Conservation (phyloP, 2,888 invertebrate species). For the Carterocephalus palaemon region DNA sequence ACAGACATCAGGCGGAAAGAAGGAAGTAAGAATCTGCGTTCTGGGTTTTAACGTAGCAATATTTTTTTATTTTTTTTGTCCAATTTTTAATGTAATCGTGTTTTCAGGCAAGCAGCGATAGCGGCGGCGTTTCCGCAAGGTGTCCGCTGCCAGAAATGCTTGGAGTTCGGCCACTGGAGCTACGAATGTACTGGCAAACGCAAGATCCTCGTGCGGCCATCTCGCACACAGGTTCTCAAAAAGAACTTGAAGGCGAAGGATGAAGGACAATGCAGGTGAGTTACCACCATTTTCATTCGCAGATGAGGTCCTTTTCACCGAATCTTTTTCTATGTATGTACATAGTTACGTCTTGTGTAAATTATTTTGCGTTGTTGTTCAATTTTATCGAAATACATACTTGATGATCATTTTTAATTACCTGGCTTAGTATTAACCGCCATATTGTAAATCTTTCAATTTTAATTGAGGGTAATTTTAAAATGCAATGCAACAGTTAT, state of each 20-base stretch:
- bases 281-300: constrained; percentile 20
- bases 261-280: constrained; percentile 61
- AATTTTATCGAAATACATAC: too few relatives aligned
- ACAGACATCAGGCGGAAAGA: constrained; percentile 67
- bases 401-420: constrained; percentile 7
- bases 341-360: too few relatives aligned
- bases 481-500: not conserved
- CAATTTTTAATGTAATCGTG: constrained; percentile 6
- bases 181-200: constrained; percentile 95
- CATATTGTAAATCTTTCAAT: not conserved
- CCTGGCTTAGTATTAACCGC: not conserved
- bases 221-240: constrained; percentile 88
- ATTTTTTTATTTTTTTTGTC: constrained; percentile 17
- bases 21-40: constrained; percentile 55
- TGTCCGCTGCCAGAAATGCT: constrained; percentile 93
- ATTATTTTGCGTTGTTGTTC: too few relatives aligned
- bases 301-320: constrained; percentile 7
- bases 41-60: constrained; percentile 13
- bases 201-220: constrained; percentile 90
- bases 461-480: not conserved
- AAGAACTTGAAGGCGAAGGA: constrained; percentile 75
- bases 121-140: constrained; percentile 85
- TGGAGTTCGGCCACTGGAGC: constrained; percentile 96
- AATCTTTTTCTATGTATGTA: too few relatives aligned
- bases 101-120: constrained; percentile 76